Conservation (phyloP, 2,797 vertebrate genomes). For the Crax fasciolata region DNA sequence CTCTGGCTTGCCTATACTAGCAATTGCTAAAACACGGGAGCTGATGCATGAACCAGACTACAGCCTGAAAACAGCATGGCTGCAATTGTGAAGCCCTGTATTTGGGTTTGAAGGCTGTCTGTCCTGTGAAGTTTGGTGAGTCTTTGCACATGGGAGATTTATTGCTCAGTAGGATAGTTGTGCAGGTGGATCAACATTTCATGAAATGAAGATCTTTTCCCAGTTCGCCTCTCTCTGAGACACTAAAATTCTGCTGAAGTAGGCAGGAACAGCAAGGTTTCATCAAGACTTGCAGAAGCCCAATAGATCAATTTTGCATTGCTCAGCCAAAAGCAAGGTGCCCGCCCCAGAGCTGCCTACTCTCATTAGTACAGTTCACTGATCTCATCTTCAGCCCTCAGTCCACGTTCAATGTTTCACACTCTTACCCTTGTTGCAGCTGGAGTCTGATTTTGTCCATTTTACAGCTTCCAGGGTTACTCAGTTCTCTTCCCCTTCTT, state of each 20-base stretch:
- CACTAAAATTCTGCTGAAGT: neutral
- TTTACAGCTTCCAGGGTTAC: neutral
- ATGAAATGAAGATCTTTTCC: neutral
- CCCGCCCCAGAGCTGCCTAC: neutral
- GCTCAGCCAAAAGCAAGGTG: neutral
- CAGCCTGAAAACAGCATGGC: neutral
- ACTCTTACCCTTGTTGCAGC: fast-evolving
- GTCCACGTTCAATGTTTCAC: fast-evolving
- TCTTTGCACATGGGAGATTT: fast-evolving
- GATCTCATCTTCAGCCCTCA: neutral
- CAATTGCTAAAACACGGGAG: neutral
- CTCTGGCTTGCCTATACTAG: fast-evolving
- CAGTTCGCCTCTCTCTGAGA: neutral
- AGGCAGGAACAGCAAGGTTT: neutral
- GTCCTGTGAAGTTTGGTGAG: neutral
- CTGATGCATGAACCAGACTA: neutral
- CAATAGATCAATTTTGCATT: neutral
- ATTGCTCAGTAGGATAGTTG: fast-evolving
- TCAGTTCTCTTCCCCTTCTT: neutral
- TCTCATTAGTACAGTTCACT: neutral
- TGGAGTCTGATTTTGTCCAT: neutral
- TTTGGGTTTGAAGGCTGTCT: neutral
- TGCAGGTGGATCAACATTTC: fast-evolving
- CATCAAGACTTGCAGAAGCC: neutral
- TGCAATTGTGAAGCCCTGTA: neutral